Evolutionary conservation across 2,888 invertebrate species (phyloP).

Genomic region (Sphaerophoria taeniata): DNA sequence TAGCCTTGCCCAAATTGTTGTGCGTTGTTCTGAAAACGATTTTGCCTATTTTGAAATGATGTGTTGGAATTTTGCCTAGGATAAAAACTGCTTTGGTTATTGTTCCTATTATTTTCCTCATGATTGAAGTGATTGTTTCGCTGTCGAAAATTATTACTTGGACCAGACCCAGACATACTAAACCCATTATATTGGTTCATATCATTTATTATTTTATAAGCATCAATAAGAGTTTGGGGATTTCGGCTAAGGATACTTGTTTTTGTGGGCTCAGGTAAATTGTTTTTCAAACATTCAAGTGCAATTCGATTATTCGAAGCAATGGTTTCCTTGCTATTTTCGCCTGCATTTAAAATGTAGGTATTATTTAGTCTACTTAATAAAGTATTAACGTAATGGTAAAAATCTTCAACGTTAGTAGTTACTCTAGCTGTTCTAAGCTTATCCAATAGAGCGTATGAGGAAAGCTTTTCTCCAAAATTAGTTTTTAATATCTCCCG

Average conservation of each 20-base stretch:
- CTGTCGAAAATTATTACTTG: neutral
- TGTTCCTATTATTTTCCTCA: too few species aligned
- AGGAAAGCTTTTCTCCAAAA: neutral
- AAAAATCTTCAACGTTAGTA: constrained; percentile 36
- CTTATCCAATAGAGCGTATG: too few species aligned
- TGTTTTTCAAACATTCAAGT: constrained; percentile 44
- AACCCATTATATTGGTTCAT: constrained; percentile 10
- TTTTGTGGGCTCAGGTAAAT: constrained; percentile 28
- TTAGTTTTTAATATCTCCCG: constrained; percentile 2
- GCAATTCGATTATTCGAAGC: constrained; percentile 42
- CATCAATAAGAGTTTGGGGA: constrained; percentile 23
- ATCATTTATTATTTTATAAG: constrained; percentile 32
- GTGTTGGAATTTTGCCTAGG: too few species aligned
- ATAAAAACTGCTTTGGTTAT: too few species aligned
- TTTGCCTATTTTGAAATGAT: too few species aligned
- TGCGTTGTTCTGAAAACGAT: too few species aligned
- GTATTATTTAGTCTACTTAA: constrained; percentile 34
- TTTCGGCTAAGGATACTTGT: constrained; percentile 28
- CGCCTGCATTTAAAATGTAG: neutral
- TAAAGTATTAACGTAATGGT: constrained; percentile 26
- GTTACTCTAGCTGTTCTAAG: too few species aligned
- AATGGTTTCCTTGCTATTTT: neutral
- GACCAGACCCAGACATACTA: neutral
- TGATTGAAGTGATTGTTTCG: too few species aligned
- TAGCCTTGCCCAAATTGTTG: too few species aligned